Conservation (phyloP, 2,888 invertebrate genomes). For the Leptinotarsa juncta region DNA sequence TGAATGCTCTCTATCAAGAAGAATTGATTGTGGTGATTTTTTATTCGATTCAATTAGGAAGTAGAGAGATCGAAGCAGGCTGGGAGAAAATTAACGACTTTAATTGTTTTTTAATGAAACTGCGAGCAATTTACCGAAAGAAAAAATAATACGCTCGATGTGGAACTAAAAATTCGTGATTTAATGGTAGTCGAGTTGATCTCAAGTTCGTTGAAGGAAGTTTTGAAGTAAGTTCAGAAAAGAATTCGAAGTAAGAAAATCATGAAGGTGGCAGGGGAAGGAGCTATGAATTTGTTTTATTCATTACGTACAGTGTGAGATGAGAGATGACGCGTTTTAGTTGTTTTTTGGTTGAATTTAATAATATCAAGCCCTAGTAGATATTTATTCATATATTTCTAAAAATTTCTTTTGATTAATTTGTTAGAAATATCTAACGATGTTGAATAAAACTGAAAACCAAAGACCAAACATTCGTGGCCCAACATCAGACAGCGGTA, state of each 20-base stretch:
- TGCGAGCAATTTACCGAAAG: constrained; percentile 20
- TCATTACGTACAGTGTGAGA: not conserved
- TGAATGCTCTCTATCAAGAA: constrained; percentile 22
- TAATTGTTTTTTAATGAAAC: constrained; percentile 43
- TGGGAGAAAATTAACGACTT: constrained; percentile 35
- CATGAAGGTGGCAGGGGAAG: not conserved
- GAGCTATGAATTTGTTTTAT: not conserved
- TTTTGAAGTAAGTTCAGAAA: constrained; percentile 1
- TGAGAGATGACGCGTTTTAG: not conserved
- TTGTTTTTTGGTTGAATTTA: too few species aligned
- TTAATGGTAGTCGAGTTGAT: constrained; percentile 15
- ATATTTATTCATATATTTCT: too few species aligned
- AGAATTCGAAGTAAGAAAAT: not conserved
- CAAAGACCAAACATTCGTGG: too few species aligned
- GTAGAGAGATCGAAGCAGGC: constrained; percentile 26
- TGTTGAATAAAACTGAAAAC: too few species aligned
- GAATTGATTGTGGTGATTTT: constrained; percentile 43
- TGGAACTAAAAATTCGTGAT: constrained; percentile 20
- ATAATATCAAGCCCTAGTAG: too few species aligned
- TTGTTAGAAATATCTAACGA: too few species aligned
- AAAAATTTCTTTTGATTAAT: too few species aligned
- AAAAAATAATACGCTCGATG: constrained; percentile 20
- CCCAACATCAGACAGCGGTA: too few species aligned
- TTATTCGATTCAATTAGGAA: constrained; percentile 40
- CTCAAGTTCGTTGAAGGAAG: constrained; percentile 12